Conservation (phyloP, 2,888 invertebrate species). For the Papilio demoleus region DNA sequence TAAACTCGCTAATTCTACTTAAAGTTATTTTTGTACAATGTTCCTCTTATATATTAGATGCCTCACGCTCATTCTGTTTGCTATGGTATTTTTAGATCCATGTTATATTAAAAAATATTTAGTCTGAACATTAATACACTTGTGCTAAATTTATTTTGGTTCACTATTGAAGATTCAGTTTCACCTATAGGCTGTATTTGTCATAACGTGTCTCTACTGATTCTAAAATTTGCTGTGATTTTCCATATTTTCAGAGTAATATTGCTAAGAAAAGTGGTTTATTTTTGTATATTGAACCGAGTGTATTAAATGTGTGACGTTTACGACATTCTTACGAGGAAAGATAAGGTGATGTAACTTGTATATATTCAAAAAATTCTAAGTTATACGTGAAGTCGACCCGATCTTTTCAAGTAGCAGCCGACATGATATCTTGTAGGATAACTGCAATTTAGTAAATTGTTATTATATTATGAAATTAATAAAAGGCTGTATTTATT, state of each 20-base stretch:
- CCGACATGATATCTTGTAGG: background rate
- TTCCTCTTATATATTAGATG: background rate
- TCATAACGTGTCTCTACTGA: background rate
- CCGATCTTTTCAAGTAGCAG: background rate
- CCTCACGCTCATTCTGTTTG: background rate
- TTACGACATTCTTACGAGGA: too few relatives aligned
- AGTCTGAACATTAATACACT: background rate
- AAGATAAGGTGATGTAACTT: too few relatives aligned
- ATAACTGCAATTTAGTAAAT: background rate
- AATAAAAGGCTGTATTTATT: too few relatives aligned
- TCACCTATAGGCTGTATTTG: background rate
- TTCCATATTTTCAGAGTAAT: background rate
- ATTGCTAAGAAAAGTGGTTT: too few relatives aligned
- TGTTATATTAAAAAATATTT: background rate
- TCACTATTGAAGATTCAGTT: background rate
- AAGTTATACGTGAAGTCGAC: too few relatives aligned
- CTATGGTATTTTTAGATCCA: background rate
- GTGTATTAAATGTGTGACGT: too few relatives aligned
- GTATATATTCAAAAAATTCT: too few relatives aligned
- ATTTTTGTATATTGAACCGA: background rate
- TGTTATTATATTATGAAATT: background rate
- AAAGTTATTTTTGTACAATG: slow-evolving; percentile 1
- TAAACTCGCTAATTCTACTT: background rate
- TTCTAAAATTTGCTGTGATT: background rate
- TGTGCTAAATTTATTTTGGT: background rate